Percentiles rank a stretch among this genome's conserved stretches.
Evolutionary conservation across 2,797 vertebrate species (phyloP).

Genomic region (Enteromius unitaeniatus): DNA sequence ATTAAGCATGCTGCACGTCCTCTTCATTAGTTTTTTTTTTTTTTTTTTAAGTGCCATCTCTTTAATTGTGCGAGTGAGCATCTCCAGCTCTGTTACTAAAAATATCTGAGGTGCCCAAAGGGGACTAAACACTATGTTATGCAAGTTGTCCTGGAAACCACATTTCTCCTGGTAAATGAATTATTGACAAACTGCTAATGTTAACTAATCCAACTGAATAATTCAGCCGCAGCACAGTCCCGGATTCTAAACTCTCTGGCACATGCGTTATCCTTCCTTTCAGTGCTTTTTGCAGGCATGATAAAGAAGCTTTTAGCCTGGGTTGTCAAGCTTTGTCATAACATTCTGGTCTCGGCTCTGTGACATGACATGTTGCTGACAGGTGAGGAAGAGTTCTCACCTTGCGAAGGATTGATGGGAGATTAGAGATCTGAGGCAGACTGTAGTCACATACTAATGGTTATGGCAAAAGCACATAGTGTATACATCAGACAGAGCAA

Average conservation of each 20-base stretch:
- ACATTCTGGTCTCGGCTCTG: conserved; percentile 55
- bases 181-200: conserved; percentile 53
- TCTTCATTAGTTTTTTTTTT: not conserved
- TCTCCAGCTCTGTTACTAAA: conserved; percentile 22
- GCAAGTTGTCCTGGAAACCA: conserved; percentile 57
- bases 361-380: conserved; percentile 49
- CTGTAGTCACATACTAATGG: conserved; percentile 20
- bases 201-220: conserved; percentile 53
- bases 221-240: conserved; percentile 47
- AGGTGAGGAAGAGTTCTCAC: conserved; percentile 39
- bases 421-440: conserved; percentile 27
- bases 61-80: conserved; percentile 28
- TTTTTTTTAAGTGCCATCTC: not conserved
- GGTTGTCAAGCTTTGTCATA: conserved; percentile 67
- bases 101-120: conserved; percentile 42
- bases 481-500: conserved; percentile 22
- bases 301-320: conserved; percentile 61
- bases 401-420: conserved; percentile 42
- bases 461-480: not conserved
- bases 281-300: conserved; percentile 52
- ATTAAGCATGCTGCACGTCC: not conserved
- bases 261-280: not conserved
- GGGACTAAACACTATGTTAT: conserved; percentile 42
- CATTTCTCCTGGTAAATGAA: conserved; percentile 50
- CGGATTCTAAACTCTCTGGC: conserved; percentile 15